Percentiles rank a stretch among this genome's conserved stretches.
Conservation (phyloP, 2,888 invertebrate genomes). For the Myopa testacea region DNA sequence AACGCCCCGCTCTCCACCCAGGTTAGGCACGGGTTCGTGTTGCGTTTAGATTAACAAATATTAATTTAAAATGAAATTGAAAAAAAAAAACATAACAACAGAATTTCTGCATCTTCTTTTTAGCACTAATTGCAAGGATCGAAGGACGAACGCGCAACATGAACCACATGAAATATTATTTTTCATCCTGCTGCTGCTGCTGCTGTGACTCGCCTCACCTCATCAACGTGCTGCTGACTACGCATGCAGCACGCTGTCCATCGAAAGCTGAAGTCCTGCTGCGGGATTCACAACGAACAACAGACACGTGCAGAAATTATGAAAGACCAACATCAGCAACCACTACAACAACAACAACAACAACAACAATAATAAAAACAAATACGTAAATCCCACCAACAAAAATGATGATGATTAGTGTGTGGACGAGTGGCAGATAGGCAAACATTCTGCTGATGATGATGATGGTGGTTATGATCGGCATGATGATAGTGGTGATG, state of each 20-base stretch:
- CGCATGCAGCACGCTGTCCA: neutral
- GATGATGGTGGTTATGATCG: constrained; percentile 15
- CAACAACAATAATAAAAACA: neutral
- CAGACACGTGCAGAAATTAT: constrained; percentile 7
- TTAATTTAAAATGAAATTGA: constrained; percentile 5
- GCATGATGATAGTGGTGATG: constrained; percentile 37
- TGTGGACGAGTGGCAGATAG: neutral
- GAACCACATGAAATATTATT: neutral
- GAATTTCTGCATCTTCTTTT: constrained; percentile 9
- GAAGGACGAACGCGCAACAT: neutral
- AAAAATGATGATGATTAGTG: neutral
- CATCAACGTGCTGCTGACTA: neutral
- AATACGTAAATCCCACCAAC: neutral
- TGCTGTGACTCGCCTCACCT: neutral
- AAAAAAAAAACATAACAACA: neutral
- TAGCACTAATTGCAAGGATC: constrained; percentile 22
- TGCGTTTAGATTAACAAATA: constrained; percentile 15
- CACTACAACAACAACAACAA: neutral
- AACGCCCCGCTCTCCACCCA: neutral
- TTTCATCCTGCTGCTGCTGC: neutral
- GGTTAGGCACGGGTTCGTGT: neutral
- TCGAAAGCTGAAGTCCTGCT: neutral
- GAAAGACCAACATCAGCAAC: neutral
- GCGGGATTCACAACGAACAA: neutral
- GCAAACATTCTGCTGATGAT: neutral